Evolutionary conservation across 2,797 vertebrate species (phyloP).

Genomic region (Delichon dasypus): DNA sequence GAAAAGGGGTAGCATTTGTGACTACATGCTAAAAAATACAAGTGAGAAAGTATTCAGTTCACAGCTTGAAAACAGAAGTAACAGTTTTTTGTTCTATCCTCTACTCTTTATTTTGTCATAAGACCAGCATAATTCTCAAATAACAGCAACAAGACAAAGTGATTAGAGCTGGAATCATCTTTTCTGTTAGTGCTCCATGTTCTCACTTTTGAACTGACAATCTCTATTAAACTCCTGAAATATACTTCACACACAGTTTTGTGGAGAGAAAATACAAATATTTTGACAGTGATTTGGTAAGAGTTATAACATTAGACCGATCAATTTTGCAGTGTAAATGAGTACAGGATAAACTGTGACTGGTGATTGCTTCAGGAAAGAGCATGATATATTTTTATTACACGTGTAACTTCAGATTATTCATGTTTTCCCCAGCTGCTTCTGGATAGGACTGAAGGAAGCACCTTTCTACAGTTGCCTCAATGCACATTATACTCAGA

Average conservation of each 20-base stretch:
- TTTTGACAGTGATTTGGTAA: not conserved
- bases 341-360: not conserved
- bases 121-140: not conserved
- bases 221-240: not conserved
- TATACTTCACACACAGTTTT: not conserved
- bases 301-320: not conserved
- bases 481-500: not conserved
- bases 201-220: not conserved
- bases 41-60: not conserved
- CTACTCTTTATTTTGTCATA: not conserved
- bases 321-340: not conserved
- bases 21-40: not conserved
- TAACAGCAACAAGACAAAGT: not conserved
- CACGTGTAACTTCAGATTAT: not conserved
- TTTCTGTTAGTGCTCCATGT: not conserved
- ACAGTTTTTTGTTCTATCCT: not conserved
- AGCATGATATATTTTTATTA: not conserved
- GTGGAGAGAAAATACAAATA: not conserved
- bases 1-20: not conserved
- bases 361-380: not conserved
- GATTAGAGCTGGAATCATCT: not conserved
- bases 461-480: not conserved
- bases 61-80: not conserved
- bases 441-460: not conserved
- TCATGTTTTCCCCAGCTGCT: not conserved